Percentiles rank a stretch among this genome's conserved stretches.
phyloP scores from a whole-genome alignment of 2,113 vertebrate species.

The Pelecanoides urinatrix region DNA sequence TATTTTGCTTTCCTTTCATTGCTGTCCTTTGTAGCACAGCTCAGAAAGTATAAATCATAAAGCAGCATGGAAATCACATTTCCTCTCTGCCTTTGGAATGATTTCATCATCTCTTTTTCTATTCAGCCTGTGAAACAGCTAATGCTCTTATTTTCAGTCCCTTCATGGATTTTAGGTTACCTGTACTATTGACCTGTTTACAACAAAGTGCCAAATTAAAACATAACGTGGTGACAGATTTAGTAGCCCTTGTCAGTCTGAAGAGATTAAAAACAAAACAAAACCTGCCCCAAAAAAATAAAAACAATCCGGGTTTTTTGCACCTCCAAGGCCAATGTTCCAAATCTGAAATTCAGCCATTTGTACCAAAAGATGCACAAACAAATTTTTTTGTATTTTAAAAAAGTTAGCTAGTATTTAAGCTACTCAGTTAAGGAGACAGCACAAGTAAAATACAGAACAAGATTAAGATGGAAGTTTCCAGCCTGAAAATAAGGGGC shows the following conservation, averaged over 20 bases:
- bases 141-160: not conserved
- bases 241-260: not conserved
- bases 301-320: not conserved
- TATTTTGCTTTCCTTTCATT: not conserved
- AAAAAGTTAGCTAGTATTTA: not conserved
- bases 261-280: not conserved
- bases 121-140: not conserved
- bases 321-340: not conserved
- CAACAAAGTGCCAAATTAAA: not conserved
- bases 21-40: not conserved
- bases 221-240: not conserved
- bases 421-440: not conserved
- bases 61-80: constrained; percentile 40
- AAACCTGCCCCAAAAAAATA: not conserved
- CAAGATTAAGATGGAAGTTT: not conserved
- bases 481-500: not conserved
- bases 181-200: not conserved
- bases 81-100: not conserved
- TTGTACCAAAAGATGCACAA: not conserved
- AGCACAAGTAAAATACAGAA: not conserved
- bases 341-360: not conserved
- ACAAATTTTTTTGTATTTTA: not conserved
- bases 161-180: not conserved
- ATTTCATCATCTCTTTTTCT: not conserved
- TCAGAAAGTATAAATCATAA: not conserved